Evolutionary conservation across 2,888 invertebrate species (phyloP).

Genomic region (Athrips mouffetella): DNA sequence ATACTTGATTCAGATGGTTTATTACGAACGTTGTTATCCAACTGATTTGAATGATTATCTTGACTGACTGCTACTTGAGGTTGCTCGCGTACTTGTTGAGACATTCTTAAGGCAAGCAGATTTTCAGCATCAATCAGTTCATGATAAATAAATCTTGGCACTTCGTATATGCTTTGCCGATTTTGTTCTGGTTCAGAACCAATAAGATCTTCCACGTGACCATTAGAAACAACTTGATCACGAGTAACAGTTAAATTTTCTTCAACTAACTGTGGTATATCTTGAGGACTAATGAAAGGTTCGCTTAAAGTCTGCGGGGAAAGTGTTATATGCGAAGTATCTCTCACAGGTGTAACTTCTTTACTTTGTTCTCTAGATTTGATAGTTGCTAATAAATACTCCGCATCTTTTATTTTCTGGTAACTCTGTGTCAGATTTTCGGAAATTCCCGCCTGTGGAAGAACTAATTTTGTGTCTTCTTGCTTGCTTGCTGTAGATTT

Average conservation of each 20-base stretch:
- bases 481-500: neutral
- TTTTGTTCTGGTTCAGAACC: neutral
- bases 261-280: neutral
- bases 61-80: neutral
- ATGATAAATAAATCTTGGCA: conserved; percentile 42
- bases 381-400: conserved; percentile 33
- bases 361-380: conserved; percentile 29
- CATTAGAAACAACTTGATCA: conserved; percentile 19
- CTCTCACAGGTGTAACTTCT: conserved; percentile 22
- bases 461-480: neutral
- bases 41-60: neutral
- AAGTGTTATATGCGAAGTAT: conserved; percentile 1
- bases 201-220: neutral
- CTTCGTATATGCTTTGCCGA: conserved; percentile 31
- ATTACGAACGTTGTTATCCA: neutral
- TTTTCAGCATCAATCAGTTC: conserved; percentile 49
- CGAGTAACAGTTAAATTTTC: neutral
- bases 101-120: conserved; percentile 29
- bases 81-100: conserved; percentile 9
- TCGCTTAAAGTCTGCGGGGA: neutral
- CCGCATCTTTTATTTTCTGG: conserved; percentile 40
- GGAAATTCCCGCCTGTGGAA: conserved; percentile 11
- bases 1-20: neutral
- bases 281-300: neutral
- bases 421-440: conserved; percentile 29